Conservation (phyloP, 2,888 invertebrate genomes). For the Mesochorus sp. region DNA sequence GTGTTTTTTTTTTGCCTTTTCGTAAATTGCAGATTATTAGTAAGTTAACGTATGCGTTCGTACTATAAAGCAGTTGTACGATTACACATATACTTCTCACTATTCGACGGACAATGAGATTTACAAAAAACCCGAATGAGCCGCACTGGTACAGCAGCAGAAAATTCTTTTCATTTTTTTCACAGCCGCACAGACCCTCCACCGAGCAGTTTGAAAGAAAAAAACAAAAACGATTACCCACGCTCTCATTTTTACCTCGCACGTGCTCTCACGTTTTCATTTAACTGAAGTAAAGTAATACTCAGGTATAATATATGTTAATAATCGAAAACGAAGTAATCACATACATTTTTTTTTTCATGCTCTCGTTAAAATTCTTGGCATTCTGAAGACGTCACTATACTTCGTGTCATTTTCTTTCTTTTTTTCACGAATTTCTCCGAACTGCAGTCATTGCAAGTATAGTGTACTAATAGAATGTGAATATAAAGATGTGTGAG, state of each 20-base stretch:
- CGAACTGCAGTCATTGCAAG: background rate
- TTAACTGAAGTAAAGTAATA: slow-evolving; percentile 19
- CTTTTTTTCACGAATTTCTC: background rate
- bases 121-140: slow-evolving; percentile 35
- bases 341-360: background rate
- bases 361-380: slow-evolving; percentile 10
- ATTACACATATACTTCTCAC: slow-evolving; percentile 42
- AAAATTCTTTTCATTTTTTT: slow-evolving; percentile 5
- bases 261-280: slow-evolving; percentile 24
- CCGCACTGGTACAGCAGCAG: slow-evolving; percentile 17
- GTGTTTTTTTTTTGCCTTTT: slow-evolving; percentile 10
- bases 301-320: slow-evolving; percentile 1
- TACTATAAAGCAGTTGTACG: slow-evolving; percentile 12
- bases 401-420: background rate
- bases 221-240: slow-evolving; percentile 4
- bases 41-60: slow-evolving; percentile 47
- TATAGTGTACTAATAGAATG: slow-evolving; percentile 32
- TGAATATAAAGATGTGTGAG: slow-evolving; percentile 75
- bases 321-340: slow-evolving; percentile 5
- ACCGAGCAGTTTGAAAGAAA: background rate
- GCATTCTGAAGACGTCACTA: background rate
- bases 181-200: background rate
- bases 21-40: slow-evolving; percentile 62
- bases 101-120: background rate
- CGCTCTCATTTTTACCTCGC: slow-evolving; percentile 26